Conservation (phyloP, 2,797 vertebrate genomes). For the Gymnoscopelus microlampas region DNA sequence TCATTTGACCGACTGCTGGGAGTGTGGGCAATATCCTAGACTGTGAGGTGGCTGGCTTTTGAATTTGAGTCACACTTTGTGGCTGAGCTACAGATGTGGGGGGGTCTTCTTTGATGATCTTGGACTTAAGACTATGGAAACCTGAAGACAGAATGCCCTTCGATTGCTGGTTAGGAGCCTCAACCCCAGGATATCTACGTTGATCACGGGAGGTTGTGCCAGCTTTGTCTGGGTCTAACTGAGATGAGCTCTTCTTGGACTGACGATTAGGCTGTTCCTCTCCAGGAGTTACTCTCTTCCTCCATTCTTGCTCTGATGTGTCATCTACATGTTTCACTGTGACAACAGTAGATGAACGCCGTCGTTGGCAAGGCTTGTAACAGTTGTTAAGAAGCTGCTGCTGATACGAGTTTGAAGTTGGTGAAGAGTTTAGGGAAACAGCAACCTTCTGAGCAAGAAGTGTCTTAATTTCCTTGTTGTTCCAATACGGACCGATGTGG, state of each 20-base stretch:
- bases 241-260: slow-evolving; percentile 83
- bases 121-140: slow-evolving; percentile 79
- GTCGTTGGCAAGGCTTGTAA: slow-evolving; percentile 79
- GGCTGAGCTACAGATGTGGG: slow-evolving; percentile 39
- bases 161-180: slow-evolving; percentile 58
- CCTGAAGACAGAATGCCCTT: slow-evolving; percentile 73
- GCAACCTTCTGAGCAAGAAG: slow-evolving; percentile 81
- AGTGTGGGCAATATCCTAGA: slow-evolving; percentile 70
- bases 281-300: slow-evolving; percentile 73
- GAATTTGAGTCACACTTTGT: slow-evolving; percentile 50
- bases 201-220: slow-evolving; percentile 34
- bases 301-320: slow-evolving; percentile 83
- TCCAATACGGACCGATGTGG: slow-evolving; percentile 63
- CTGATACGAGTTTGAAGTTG: slow-evolving; percentile 64
- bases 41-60: slow-evolving; percentile 41
- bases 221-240: slow-evolving; percentile 69
- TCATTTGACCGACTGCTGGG: slow-evolving; percentile 52
- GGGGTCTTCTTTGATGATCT: slow-evolving; percentile 77
- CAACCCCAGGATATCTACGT: slow-evolving; percentile 4
- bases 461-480: slow-evolving; percentile 73
- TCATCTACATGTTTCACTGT: slow-evolving; percentile 81
- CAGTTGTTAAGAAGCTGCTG: slow-evolving; percentile 75
- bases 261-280: slow-evolving; percentile 81
- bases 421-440: slow-evolving; percentile 73
- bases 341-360: slow-evolving; percentile 70